phyloP scores from a whole-genome alignment of 2,888 invertebrate genomes.

The Scotopteryx bipunctaria region DNA sequence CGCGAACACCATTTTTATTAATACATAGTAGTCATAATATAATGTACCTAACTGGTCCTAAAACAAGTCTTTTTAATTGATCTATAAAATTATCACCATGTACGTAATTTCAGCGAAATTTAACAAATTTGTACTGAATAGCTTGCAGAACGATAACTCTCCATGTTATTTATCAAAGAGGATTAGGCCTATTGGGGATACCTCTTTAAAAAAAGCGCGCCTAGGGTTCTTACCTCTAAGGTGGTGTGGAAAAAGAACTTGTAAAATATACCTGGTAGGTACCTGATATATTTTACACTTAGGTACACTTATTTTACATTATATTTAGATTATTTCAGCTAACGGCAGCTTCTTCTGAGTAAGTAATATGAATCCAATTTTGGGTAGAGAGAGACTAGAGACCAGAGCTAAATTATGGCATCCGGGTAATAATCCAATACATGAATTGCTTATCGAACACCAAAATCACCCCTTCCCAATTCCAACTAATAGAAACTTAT shows the following conservation, averaged over 20 bases:
- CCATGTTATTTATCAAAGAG: conserved; percentile 54
- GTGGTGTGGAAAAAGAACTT: conserved; percentile 79
- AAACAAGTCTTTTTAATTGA: too few species aligned
- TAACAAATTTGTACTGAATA: too few species aligned
- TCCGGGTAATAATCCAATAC: conserved; percentile 2
- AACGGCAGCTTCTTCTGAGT: too few species aligned
- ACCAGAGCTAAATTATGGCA: not conserved
- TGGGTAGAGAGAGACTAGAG: not conserved
- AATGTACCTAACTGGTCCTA: not conserved
- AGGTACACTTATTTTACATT: too few species aligned
- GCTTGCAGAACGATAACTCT: not conserved
- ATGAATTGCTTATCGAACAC: conserved; percentile 5
- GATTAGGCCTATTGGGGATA: conserved; percentile 80
- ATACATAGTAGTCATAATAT: not conserved
- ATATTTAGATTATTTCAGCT: not conserved
- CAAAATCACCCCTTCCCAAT: conserved; percentile 16
- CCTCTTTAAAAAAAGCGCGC: conserved; percentile 82
- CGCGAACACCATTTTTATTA: not conserved
- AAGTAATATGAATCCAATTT: not conserved
- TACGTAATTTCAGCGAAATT: too few species aligned
- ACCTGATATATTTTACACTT: too few species aligned
- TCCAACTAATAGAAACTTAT: conserved; percentile 10
- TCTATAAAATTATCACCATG: too few species aligned
- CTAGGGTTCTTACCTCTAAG: conserved; percentile 74
- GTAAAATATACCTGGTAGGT: too few species aligned